Conservation (phyloP, 2,797 vertebrate species). For the Eremophila alpestris region DNA sequence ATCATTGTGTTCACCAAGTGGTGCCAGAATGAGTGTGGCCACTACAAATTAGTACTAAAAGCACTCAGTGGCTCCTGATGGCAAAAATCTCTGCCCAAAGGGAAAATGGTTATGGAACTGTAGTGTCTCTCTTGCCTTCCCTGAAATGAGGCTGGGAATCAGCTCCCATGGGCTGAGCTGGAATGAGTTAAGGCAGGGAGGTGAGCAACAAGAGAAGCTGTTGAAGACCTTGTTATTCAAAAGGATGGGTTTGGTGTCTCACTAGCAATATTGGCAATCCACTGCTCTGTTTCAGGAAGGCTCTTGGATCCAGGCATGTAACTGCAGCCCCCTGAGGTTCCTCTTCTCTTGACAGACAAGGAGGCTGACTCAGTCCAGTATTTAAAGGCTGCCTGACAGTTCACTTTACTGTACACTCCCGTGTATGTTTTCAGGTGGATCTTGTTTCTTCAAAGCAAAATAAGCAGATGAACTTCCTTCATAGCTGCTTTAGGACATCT, state of each 20-base stretch:
- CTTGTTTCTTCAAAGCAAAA: background rate
- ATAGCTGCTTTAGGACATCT: background rate
- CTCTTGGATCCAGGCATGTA: background rate
- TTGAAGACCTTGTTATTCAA: background rate
- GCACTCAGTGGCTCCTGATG: background rate
- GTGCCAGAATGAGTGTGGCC: background rate
- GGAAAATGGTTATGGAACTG: background rate
- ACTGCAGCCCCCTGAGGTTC: background rate
- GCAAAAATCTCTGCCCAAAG: background rate
- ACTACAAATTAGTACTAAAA: background rate
- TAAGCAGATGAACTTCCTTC: background rate
- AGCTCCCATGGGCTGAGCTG: background rate
- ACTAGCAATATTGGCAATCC: background rate
- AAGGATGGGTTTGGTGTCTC: background rate
- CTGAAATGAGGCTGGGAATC: background rate
- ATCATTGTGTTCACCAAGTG: background rate
- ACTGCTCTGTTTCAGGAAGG: background rate
- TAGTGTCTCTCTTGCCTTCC: fast-evolving
- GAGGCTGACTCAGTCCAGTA: background rate
- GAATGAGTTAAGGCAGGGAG: background rate
- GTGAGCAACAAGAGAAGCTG: background rate
- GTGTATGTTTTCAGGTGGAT: background rate
- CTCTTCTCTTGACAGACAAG: background rate
- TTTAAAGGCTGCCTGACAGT: background rate
- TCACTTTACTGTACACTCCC: background rate